Percentiles rank a stretch among this genome's conserved stretches.
These are phyloP conservation scores for Hystrix cristata DNA, from an alignment of 2,113 vertebrate genomes.

Conservation along the genomic window DNA sequence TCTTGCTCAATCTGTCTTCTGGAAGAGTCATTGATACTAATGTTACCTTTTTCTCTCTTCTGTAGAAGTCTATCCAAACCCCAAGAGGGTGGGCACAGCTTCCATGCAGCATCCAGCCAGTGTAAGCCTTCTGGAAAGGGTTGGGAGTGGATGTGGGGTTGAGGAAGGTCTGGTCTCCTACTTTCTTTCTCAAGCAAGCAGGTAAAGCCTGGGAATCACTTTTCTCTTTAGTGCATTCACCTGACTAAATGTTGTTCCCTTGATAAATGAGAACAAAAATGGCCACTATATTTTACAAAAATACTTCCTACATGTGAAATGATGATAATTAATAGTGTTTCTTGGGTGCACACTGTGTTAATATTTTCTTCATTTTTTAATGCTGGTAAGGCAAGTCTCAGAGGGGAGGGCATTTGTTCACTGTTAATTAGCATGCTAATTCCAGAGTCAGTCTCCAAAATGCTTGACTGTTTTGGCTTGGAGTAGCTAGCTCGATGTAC, in stretches of 20 bases:
- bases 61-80: neutral
- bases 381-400: neutral
- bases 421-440: neutral
- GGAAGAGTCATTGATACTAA: neutral
- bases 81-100: neutral
- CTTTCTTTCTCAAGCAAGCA: slow-evolving; percentile 39
- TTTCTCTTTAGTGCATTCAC: slow-evolving; percentile 11
- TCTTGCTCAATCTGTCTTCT: slow-evolving; percentile 1
- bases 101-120: neutral
- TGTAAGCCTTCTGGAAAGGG: neutral
- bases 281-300: neutral
- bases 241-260: slow-evolving; percentile 38
- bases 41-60: neutral
- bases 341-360: neutral
- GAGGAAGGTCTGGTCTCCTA: neutral
- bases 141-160: neutral
- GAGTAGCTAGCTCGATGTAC: neutral
- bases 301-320: neutral
- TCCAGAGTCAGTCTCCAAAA: neutral
- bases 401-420: neutral
- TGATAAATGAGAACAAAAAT: slow-evolving; percentile 62
- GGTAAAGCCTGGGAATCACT: slow-evolving; percentile 28
- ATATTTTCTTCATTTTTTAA: neutral
- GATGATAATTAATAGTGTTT: neutral
- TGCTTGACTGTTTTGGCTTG: neutral